Percentiles rank a stretch among this genome's conserved stretches.
These are phyloP conservation scores for Apamea anceps DNA, from an alignment of 2,888 invertebrate species.

Conservation along the genomic window DNA sequence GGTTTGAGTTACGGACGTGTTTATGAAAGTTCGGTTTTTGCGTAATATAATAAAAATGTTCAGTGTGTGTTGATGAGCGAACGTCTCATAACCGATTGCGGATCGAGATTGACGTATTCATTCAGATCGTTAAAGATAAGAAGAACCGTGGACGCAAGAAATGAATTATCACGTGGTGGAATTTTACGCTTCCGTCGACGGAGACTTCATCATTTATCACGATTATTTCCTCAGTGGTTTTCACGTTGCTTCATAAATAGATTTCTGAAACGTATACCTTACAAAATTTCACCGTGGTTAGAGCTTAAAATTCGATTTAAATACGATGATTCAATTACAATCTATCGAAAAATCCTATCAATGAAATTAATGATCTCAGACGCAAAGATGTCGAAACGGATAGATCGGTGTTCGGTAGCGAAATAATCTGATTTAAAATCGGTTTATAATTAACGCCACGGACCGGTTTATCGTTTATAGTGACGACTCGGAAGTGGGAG, in stretches of 20 bases:
- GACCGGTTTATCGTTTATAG: slow-evolving; percentile 82
- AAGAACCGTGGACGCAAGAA: slow-evolving; percentile 70
- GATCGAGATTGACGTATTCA: slow-evolving; percentile 82
- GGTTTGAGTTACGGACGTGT: slow-evolving; percentile 77
- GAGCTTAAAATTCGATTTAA: slow-evolving; percentile 76
- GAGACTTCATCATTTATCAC: slow-evolving; percentile 68
- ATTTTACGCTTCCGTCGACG: slow-evolving; percentile 75
- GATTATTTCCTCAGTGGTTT: slow-evolving; percentile 58
- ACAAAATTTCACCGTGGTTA: slow-evolving; percentile 62
- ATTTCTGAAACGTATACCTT: slow-evolving; percentile 44
- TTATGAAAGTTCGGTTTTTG: slow-evolving; percentile 74
- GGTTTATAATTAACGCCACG: slow-evolving; percentile 86
- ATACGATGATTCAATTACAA: slow-evolving; percentile 80
- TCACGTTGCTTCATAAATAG: slow-evolving; percentile 53
- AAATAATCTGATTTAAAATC: slow-evolving; percentile 86
- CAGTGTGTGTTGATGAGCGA: slow-evolving; percentile 66
- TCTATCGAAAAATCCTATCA: slow-evolving; percentile 80
- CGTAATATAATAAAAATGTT: slow-evolving; percentile 73
- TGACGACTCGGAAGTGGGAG: slow-evolving; percentile 83
- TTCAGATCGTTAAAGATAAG: slow-evolving; percentile 77
- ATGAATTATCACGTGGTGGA: slow-evolving; percentile 77
- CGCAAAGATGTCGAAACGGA: slow-evolving; percentile 80
- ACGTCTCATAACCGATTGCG: slow-evolving; percentile 74
- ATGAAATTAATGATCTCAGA: slow-evolving; percentile 82
- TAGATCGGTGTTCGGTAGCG: slow-evolving; percentile 83